Percentiles rank a stretch among this genome's conserved stretches.
Conservation (phyloP, 2,888 invertebrate genomes). For the Linnaemya tessellans region DNA sequence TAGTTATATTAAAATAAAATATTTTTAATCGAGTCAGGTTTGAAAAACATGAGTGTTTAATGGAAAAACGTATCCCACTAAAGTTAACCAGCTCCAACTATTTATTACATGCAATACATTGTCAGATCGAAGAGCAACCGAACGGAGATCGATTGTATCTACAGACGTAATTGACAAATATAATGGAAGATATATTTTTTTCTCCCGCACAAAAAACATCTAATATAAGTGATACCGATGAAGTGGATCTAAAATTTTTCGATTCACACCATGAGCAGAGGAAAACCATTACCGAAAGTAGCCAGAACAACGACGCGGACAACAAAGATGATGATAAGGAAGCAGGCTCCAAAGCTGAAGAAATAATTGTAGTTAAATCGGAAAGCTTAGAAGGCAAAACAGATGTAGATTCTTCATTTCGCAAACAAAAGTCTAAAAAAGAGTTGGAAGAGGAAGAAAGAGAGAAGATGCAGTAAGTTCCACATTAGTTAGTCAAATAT, state of each 20-base stretch:
- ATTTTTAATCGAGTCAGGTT: too few relatives aligned
- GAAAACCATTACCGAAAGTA: conserved; percentile 51
- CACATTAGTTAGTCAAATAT: not conserved
- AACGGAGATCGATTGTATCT: too few relatives aligned
- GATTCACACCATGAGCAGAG: conserved; percentile 69
- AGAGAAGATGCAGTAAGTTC: conserved; percentile 96
- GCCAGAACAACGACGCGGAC: conserved; percentile 49
- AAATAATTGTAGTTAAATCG: conserved; percentile 39
- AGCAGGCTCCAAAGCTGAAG: conserved; percentile 29
- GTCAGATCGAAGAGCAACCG: too few relatives aligned
- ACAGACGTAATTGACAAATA: too few relatives aligned
- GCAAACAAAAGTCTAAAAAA: conserved; percentile 89
- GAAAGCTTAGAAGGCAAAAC: conserved; percentile 53
- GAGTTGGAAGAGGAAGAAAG: conserved; percentile 97
- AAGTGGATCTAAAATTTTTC: conserved; percentile 79
- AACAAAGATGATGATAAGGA: conserved; percentile 53
- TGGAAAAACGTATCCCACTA: too few relatives aligned
- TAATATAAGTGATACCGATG: conserved; percentile 75
- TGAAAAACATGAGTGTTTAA: too few relatives aligned
- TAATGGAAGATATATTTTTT: conserved; percentile 79
- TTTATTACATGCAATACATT: too few relatives aligned
- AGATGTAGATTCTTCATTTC: conserved; percentile 79
- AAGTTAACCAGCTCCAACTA: too few relatives aligned
- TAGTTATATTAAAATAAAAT: too few relatives aligned
- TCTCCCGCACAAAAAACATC: conserved; percentile 71